Base-by-base conservation (phyloP, 2,113 vertebrate species). In the Salvelinus namaycush region DNA sequence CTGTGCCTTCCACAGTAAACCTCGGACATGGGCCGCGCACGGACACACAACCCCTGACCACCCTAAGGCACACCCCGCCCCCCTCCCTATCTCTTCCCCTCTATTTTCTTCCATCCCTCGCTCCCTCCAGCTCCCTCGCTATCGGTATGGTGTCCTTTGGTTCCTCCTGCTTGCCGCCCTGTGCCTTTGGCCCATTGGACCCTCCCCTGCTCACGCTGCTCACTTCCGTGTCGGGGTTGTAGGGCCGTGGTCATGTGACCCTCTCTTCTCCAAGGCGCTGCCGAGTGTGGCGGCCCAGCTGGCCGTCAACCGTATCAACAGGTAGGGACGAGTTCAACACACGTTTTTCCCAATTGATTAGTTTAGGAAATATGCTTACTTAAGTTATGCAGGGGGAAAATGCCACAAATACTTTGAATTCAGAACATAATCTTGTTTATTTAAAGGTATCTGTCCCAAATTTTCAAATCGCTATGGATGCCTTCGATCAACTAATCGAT, bases 231-330 rank as follows among this genome's bases (percentile, higher is more conserved):
- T 95, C 0, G 94, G 94, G 20, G 86, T 95, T 51, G 88, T 95
- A 29, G 94, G 94, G 4, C 94, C 94, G 0, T 95, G 94, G 94
- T 86, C 84, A 3, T 95, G 94, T 76, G 94, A 95, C 78, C 93
- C 93, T 3, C 76, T 94, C 4, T 94, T 94, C 80, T 89, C 89
- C 8, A 95, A 94, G 86, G 93, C 94, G 22, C 89, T 93, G 48
- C 94, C 93, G n/a, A 70, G 65, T 4, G 86, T 88, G 39, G 94
- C 94, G 4, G 94, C 93, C 16, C 91, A 87, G 74, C 87, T 95
- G 4, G 94, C 94, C 0, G 84, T 94, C 57, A 44, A 44, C 39
- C 39, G 39, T 3, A 44, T 44, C 39, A 44, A 44, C 39, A 44
- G 39, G 39, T 44, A 44, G 9, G 39, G 39, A 11, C 3, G 39